Evolutionary conservation across 2,797 vertebrate species (phyloP).

Genomic region (Apodemus agrarius): DNA sequence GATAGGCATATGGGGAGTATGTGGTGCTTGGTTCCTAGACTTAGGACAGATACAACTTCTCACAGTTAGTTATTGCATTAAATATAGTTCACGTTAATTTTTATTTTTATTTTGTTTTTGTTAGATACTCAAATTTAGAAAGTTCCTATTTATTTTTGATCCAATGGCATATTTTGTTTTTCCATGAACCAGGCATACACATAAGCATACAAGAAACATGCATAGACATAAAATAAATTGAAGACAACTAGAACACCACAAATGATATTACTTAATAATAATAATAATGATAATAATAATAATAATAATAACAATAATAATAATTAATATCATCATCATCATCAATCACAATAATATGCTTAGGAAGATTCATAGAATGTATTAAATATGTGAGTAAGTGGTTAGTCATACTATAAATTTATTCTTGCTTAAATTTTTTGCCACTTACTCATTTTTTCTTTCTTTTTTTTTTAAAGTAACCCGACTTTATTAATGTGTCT

Average conservation of each 20-base stretch:
- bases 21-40: not conserved
- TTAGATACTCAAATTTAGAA: not conserved
- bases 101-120: not conserved
- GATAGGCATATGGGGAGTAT: not conserved
- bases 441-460: not conserved
- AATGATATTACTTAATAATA: not conserved
- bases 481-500: constrained; percentile 47
- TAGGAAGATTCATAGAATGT: not conserved
- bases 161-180: no score
- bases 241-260: not conserved
- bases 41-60: not conserved
- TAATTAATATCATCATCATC: not conserved
- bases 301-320: not conserved
- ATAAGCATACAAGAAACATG: not conserved
- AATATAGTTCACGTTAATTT: not conserved
- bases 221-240: not conserved
- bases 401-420: not conserved
- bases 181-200: not conserved
- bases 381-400: not conserved
- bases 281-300: not conserved
- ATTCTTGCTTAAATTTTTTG: not conserved
- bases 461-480: no score
- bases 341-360: not conserved
- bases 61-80: not conserved
- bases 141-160: not conserved